phyloP scores from a whole-genome alignment of 2,797 vertebrate species.

The Trachurus trachurus region DNA sequence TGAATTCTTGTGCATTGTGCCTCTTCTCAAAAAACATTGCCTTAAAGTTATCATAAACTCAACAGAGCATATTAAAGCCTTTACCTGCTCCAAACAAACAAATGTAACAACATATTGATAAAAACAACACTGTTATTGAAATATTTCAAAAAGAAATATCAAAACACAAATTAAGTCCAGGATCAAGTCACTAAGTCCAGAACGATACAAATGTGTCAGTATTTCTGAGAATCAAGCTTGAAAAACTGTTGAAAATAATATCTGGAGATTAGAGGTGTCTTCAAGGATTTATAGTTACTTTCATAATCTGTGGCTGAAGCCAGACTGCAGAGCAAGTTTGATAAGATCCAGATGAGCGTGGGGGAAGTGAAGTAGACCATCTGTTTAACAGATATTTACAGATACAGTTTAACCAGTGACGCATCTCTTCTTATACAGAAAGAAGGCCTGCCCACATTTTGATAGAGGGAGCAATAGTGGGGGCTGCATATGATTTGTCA shows the following conservation, averaged over 20 bases:
- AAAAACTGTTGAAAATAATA: too few relatives aligned
- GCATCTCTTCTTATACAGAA: neutral
- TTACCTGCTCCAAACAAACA: neutral
- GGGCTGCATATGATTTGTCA: neutral
- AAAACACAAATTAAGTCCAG: neutral
- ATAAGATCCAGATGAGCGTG: constrained; percentile 17
- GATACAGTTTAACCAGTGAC: neutral
- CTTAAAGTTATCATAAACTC: neutral
- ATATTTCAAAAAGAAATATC: neutral
- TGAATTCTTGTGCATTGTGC: too few relatives aligned
- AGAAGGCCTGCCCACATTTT: neutral
- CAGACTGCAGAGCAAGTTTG: neutral
- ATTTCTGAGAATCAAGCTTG: neutral
- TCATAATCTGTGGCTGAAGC: neutral
- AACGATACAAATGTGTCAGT: too few relatives aligned
- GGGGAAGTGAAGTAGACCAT: neutral
- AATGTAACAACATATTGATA: neutral
- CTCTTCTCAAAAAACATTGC: neutral
- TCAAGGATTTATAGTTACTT: neutral
- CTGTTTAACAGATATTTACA: constrained; percentile 13
- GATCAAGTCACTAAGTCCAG: too few relatives aligned
- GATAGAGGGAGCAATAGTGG: neutral
- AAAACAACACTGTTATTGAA: neutral
- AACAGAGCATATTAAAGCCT: neutral
- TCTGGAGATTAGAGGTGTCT: neutral